Conservation (phyloP, 2,888 invertebrate species). For the Stomorhina lunata region DNA sequence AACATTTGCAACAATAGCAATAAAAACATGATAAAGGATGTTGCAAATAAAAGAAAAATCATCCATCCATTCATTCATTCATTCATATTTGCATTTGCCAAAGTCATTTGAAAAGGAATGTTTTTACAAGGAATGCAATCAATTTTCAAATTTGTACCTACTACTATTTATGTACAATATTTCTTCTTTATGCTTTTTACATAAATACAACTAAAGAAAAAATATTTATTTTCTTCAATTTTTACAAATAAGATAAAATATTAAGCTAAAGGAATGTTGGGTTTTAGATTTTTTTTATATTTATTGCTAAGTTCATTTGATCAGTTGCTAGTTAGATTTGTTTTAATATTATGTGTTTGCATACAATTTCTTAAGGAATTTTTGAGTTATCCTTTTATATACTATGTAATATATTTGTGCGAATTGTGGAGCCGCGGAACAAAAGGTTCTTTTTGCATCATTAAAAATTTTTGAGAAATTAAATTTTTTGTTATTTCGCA, state of each 20-base stretch:
- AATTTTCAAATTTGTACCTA: conserved; percentile 76
- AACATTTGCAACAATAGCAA: neutral
- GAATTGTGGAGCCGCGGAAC: too few species aligned
- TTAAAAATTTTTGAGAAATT: too few species aligned
- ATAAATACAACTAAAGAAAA: neutral
- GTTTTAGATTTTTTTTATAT: neutral
- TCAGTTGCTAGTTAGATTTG: conserved; percentile 30
- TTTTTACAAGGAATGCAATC: conserved; percentile 75
- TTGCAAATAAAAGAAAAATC: neutral
- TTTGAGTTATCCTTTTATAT: conserved; percentile 21
- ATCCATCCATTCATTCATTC: neutral
- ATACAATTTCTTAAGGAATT: conserved; percentile 51
- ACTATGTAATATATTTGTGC: neutral
- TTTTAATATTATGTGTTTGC: neutral
- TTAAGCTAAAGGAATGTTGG: conserved; percentile 15
- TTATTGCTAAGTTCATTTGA: neutral
- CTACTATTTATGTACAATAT: conserved; percentile 17
- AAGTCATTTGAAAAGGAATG: conserved; percentile 68
- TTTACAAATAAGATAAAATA: conserved; percentile 24
- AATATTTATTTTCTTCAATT: conserved; percentile 23
- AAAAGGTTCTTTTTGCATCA: too few species aligned
- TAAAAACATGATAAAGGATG: neutral
- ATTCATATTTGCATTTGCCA: conserved; percentile 66
- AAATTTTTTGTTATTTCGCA: too few species aligned
- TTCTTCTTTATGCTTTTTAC: neutral